Percentiles rank a stretch among this genome's conserved stretches.
Conservation (phyloP, 2,888 invertebrate species). For the Tenthredo distinguenda region DNA sequence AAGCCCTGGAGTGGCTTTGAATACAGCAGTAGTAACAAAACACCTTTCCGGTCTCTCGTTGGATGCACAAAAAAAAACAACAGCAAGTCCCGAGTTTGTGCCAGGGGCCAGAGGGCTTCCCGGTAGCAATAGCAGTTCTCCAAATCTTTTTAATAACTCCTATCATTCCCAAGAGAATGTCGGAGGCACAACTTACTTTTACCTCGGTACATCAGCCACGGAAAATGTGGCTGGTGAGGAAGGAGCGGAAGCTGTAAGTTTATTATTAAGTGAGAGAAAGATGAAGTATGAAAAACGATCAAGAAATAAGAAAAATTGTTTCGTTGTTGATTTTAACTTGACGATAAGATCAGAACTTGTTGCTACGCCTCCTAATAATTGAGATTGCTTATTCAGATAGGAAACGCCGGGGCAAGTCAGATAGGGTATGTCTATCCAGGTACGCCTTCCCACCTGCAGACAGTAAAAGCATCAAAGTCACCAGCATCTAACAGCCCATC, state of each 20-base stretch:
- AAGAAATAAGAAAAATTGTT: not conserved
- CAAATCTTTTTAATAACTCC: slow-evolving; percentile 75
- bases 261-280: not conserved
- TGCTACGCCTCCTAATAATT: not conserved
- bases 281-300: not conserved
- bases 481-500: slow-evolving; percentile 68
- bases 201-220: slow-evolving; percentile 81
- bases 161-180: slow-evolving; percentile 88
- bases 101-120: slow-evolving; percentile 71
- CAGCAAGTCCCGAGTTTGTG: slow-evolving; percentile 73
- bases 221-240: slow-evolving; percentile 71
- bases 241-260: slow-evolving; percentile 69
- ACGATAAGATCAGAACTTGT: not conserved
- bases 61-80: slow-evolving; percentile 74
- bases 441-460: slow-evolving; percentile 82
- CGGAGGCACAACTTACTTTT: slow-evolving; percentile 97
- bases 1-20: slow-evolving; percentile 69
- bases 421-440: slow-evolving; percentile 82
- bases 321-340: not conserved
- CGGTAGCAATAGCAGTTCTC: slow-evolving; percentile 74
- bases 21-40: slow-evolving; percentile 72
- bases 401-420: slow-evolving; percentile 68
- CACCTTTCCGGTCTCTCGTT: slow-evolving; percentile 75
- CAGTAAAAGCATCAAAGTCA: slow-evolving; percentile 79
- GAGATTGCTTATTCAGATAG: slow-evolving; percentile 63